Conservation (phyloP, 2,113 vertebrate species). For the Pseudolaguvia tuberculata region DNA sequence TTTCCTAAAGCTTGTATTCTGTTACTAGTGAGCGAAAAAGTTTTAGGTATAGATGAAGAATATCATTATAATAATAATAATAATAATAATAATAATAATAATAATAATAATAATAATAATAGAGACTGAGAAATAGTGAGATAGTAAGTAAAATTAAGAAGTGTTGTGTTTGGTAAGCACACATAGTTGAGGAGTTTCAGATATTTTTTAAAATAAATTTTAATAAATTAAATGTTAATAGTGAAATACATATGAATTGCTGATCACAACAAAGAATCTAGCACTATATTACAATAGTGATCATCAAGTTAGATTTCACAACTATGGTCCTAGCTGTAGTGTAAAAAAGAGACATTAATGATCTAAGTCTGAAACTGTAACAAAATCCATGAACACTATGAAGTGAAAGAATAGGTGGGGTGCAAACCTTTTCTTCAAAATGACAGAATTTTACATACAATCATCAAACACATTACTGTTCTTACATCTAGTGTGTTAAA, state of each 20-base stretch:
- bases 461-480: too few relatives aligned
- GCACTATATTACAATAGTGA: too few relatives aligned
- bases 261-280: background rate
- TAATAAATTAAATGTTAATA: too few relatives aligned
- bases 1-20: background rate
- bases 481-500: background rate
- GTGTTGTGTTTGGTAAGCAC: constrained; percentile 16
- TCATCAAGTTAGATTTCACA: background rate
- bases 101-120: too few relatives aligned
- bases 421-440: background rate
- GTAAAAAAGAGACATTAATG: background rate
- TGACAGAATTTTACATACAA: background rate
- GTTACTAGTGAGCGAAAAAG: background rate
- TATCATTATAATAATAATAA: too few relatives aligned
- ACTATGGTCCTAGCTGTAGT: background rate
- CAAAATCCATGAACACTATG: background rate
- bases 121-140: background rate
- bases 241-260: too few relatives aligned
- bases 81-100: too few relatives aligned
- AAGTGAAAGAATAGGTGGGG: background rate
- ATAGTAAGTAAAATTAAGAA: constrained; percentile 26
- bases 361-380: too few relatives aligned
- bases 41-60: background rate
- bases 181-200: background rate
- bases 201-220: too few relatives aligned